A percentile compares a stretch with the other conserved stretches of the same genome.
These are phyloP conservation scores for Heliconius hortense DNA, from an alignment of 2,888 invertebrate genomes.

Conservation along the genomic window DNA sequence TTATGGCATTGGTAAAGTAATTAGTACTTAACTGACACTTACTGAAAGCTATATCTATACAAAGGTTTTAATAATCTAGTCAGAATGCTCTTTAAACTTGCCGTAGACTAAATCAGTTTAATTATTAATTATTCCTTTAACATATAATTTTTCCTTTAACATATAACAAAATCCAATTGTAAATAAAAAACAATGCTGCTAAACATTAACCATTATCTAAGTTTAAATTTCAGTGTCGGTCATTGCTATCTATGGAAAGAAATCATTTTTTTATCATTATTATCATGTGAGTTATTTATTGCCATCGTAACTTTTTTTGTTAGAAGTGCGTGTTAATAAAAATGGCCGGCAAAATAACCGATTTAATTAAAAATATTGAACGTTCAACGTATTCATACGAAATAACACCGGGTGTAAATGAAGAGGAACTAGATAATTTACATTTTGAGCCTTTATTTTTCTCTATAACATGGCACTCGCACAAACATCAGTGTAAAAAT, in stretches of 20 bases:
- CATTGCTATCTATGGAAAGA: conserved; percentile 7
- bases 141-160: not conserved
- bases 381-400: conserved; percentile 66
- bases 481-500: conserved; percentile 57
- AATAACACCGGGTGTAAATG: conserved; percentile 62
- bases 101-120: not conserved
- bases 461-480: conserved; percentile 74
- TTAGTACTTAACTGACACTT: not conserved
- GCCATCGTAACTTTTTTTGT: not conserved
- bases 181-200: not conserved
- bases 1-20: not conserved
- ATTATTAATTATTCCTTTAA: not conserved
- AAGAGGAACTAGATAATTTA: conserved; percentile 54
- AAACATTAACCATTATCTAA: not conserved
- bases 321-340: not conserved
- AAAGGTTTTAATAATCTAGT: not conserved
- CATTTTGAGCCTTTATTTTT: conserved; percentile 61
- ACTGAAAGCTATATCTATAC: not conserved
- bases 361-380: conserved; percentile 53
- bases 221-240: not conserved
- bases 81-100: not conserved
- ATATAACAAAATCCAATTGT: not conserved
- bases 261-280: conserved; percentile 1
- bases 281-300: not conserved
- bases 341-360: conserved; percentile 53